These are phyloP conservation scores for Cranoglanis bouderius DNA, from an alignment of 2,113 vertebrate species.

Conservation along the genomic window DNA sequence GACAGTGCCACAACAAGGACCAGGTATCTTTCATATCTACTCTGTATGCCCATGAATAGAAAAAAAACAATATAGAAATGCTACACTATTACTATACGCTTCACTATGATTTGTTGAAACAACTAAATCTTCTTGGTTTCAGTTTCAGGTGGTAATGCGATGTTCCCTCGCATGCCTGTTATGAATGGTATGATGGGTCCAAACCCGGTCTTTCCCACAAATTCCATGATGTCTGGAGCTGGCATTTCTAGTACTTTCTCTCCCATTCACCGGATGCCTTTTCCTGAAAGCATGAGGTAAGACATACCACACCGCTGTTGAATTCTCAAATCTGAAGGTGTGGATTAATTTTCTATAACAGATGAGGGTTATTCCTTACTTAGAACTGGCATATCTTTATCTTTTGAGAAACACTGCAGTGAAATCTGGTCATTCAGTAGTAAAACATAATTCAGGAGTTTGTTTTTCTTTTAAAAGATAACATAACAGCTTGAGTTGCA, in stretches of 20 bases:
- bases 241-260: constrained; percentile 72
- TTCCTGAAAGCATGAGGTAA: constrained; percentile 66
- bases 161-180: constrained; percentile 83
- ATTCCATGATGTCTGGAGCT: constrained; percentile 72
- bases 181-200: constrained; percentile 88
- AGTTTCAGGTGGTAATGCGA: constrained; percentile 69
- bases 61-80: background rate
- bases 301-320: background rate
- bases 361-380: background rate
- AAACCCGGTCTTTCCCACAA: constrained; percentile 73
- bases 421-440: background rate
- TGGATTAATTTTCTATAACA: background rate
- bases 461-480: background rate
- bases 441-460: background rate
- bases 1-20: constrained; percentile 72
- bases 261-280: constrained; percentile 74
- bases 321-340: background rate
- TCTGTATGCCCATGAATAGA: background rate
- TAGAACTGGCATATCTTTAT: background rate
- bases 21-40: constrained; percentile 64
- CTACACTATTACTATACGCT: background rate
- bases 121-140: constrained; percentile 13
- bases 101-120: background rate
- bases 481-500: background rate
- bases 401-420: background rate